A percentile compares a stretch with the other conserved stretches of the same genome.
Evolutionary conservation across 2,888 invertebrate genomes (phyloP).

Genomic region (Acanthococcus lagerstroemiae): DNA sequence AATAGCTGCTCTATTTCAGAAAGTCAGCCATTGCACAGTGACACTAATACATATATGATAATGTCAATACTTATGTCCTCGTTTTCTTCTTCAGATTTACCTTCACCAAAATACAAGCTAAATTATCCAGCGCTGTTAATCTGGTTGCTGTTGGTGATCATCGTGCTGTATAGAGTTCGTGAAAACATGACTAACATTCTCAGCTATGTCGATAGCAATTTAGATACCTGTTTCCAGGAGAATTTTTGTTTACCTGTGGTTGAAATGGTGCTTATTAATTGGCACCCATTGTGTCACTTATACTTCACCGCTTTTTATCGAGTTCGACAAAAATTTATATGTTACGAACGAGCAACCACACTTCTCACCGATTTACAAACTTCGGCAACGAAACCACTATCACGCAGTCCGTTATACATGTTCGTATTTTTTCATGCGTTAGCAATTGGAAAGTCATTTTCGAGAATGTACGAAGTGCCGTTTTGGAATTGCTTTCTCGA

Average conservation of each 20-base stretch:
- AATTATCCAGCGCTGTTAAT: conserved; percentile 1
- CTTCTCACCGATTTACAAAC: not conserved
- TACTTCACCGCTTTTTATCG: not conserved
- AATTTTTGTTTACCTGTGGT: conserved; percentile 19
- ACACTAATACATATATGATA: no score
- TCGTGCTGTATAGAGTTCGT: not conserved
- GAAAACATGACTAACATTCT: not conserved
- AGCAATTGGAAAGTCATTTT: not conserved
- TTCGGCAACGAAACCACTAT: not conserved
- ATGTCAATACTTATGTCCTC: no score
- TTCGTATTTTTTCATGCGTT: conserved; percentile 3
- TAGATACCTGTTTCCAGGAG: conserved; percentile 13
- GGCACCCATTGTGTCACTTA: conserved; percentile 1
- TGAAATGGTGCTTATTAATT: conserved; percentile 5
- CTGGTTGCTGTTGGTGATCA: not conserved
- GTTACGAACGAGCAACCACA: not conserved
- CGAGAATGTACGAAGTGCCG: not conserved
- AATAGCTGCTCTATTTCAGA: no score
- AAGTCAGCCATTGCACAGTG: no score
- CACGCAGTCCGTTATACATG: not conserved
- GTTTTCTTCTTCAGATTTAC: no score
- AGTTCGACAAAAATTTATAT: not conserved
- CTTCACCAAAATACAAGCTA: not conserved
- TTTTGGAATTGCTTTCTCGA: not conserved
- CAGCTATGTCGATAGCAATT: not conserved